Conservation (phyloP, 2,113 vertebrate genomes). For the Heterotilapia buettikoferi region DNA sequence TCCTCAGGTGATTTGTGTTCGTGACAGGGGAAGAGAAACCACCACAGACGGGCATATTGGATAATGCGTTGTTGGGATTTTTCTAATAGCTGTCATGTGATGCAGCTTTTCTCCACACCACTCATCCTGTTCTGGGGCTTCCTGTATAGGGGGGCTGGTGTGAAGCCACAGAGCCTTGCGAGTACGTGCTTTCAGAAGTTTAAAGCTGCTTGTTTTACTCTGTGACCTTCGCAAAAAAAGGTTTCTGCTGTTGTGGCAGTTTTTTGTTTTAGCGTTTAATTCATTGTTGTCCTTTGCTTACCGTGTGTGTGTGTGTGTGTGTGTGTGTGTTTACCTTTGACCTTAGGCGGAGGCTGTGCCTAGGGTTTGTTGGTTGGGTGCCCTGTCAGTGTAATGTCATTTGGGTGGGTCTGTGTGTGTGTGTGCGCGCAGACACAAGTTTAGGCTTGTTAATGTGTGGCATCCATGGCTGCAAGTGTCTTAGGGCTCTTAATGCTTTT, state of each 20-base stretch:
- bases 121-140: background rate
- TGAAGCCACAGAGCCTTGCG: background rate
- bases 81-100: constrained; percentile 29
- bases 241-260: background rate
- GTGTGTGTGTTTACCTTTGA: background rate
- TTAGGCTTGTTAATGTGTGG: background rate
- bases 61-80: background rate
- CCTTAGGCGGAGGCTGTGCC: background rate
- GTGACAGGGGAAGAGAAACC: background rate
- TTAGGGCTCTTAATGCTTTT: constrained; percentile 20
- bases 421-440: fast-evolving
- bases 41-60: background rate
- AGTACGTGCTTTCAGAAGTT: background rate
- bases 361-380: background rate
- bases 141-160: background rate
- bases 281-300: background rate
- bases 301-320: background rate
- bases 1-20: background rate
- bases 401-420: background rate
- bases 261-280: background rate
- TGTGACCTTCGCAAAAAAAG: background rate
- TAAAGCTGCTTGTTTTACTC: background rate
- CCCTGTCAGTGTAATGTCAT: background rate
- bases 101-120: constrained; percentile 1
- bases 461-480: background rate